Percentiles rank a stretch among this genome's conserved stretches.
These are phyloP conservation scores for Himalopsyche anomala DNA, from an alignment of 2,888 invertebrate species.

Conservation along the genomic window DNA sequence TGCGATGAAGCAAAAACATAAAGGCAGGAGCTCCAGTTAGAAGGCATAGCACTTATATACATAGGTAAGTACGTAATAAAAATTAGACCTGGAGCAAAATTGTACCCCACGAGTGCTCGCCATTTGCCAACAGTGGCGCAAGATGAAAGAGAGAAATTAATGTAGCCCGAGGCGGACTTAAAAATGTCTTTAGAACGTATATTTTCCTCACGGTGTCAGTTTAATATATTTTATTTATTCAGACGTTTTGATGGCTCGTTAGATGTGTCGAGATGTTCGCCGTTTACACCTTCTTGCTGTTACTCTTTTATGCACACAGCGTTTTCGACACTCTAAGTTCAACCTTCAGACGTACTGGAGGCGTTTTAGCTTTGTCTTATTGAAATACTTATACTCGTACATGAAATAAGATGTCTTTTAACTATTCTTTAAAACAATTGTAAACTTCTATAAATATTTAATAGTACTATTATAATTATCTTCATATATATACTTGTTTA, in stretches of 20 bases:
- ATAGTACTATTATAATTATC: too few species aligned
- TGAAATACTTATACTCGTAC: too few species aligned
- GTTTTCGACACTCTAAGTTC: background rate
- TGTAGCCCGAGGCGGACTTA: conserved; percentile 50
- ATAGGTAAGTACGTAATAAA: conserved; percentile 60
- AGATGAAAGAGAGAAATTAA: conserved; percentile 61
- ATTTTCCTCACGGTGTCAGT: conserved; percentile 53
- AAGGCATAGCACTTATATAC: conserved; percentile 58
- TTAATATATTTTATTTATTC: conserved; percentile 64
- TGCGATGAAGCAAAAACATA: conserved; percentile 64
- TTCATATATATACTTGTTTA: too few species aligned
- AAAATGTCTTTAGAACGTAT: conserved; percentile 16
- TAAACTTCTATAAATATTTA: too few species aligned
- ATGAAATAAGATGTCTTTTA: too few species aligned
- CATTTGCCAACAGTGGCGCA: conserved; percentile 29
- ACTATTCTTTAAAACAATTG: too few species aligned
- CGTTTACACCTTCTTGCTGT: conserved; percentile 55
- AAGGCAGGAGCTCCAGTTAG: conserved; percentile 55
- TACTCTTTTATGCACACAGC: conserved; percentile 42
- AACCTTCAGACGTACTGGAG: too few species aligned
- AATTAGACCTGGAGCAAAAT: conserved; percentile 58
- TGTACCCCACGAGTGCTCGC: conserved; percentile 43
- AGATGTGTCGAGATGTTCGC: conserved; percentile 58
- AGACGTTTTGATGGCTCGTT: conserved; percentile 62
- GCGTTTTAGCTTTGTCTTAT: background rate